Base-by-base conservation (phyloP, 2,888 invertebrate species). In the Tuta absoluta region DNA sequence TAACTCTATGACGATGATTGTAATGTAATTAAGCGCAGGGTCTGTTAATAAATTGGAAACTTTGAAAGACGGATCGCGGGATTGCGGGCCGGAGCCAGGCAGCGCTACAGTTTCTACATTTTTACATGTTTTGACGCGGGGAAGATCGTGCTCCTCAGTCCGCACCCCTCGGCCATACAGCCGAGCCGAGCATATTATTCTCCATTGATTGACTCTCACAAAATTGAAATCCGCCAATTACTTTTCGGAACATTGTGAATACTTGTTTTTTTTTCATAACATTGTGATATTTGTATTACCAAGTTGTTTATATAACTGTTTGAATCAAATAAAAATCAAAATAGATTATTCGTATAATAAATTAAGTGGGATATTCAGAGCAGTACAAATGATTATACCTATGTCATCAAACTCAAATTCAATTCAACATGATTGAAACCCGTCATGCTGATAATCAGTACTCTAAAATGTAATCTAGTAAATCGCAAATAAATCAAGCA, bases 21-120 rank as follows among this genome's bases (percentile, higher is more conserved):
- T 72, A 78, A 79, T 64, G 70, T 72, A 78, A 79, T 79, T 77
- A 77, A 75, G 70, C 69, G 68, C 64, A 53, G 65, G 65, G 68
- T 63, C 63, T 64, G 76, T 75, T 77, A 78, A 79, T 80, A 79
- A 80, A 64, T 69, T 65, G 68, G 62, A 64, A 69, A 69, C 67
- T 69, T 62, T 59, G 63, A 63, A 59, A 66, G 69, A 69, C 57
- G 66, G 68, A 69, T 69, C 24, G 65, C 24, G 56, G 62, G 38
- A 19, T 14, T 28, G 10, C 48, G 17, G 8, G 48, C 48, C 7
- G 48, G 48, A 41, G 3, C 41, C 14, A 2, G 2, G 3, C 14
- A 3, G 3, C 14, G 12, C 41, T 41, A 14, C 41, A 10, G 41
- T 41, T 41, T 3, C 41, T 45, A 45, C 45, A 45, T 45, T 45